Conservation (phyloP, 2,113 vertebrate species). For the Scopus umbretta region DNA sequence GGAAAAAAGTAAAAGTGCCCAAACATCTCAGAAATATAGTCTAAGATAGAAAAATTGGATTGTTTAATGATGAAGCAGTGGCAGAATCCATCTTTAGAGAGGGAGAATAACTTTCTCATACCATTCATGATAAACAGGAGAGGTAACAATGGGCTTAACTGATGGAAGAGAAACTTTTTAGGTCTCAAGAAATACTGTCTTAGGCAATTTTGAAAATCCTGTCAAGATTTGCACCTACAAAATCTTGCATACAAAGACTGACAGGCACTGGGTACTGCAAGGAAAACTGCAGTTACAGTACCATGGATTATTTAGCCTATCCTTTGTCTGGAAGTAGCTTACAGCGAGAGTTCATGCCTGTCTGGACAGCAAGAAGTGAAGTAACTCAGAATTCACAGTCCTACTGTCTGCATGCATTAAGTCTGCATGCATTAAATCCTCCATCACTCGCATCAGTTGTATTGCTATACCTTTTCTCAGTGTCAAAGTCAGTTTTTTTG, state of each 20-base stretch:
- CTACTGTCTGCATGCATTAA: neutral
- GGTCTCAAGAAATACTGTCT: neutral
- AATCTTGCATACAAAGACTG: neutral
- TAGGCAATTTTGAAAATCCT: neutral
- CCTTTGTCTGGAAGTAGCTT: neutral
- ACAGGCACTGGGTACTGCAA: no score
- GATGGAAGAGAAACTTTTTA: neutral
- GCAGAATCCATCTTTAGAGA: neutral
- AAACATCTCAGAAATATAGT: neutral
- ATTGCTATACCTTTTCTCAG: neutral
- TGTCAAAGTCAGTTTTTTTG: neutral
- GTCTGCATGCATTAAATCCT: neutral
- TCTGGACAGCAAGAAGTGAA: neutral
- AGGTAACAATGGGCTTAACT: neutral
- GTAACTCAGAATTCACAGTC: neutral
- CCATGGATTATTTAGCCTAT: neutral
- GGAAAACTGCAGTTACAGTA: neutral
- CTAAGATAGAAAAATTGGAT: neutral
- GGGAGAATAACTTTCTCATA: neutral
- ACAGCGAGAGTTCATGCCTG: neutral
- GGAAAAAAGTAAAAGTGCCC: neutral
- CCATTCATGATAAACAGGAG: neutral
- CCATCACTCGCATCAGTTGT: fast-evolving
- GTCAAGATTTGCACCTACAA: neutral
- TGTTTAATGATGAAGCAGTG: neutral